phyloP scores from a whole-genome alignment of 2,797 vertebrate species.

The Neomorphus geoffroyi region DNA sequence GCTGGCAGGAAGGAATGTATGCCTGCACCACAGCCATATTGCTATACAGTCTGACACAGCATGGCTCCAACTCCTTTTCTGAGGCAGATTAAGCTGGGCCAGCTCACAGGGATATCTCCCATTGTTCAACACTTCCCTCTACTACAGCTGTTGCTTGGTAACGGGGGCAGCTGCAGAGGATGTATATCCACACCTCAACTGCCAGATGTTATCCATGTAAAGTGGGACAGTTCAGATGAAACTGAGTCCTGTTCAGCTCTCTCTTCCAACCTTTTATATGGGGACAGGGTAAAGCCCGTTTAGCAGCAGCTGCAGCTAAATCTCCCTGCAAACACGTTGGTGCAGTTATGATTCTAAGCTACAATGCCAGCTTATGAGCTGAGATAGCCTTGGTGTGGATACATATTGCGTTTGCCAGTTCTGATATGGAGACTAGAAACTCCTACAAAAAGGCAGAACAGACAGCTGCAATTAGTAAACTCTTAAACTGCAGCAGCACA shows the following conservation, averaged over 20 bases:
- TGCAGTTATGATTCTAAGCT: not conserved
- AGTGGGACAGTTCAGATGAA: not conserved
- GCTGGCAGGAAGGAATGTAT: not conserved
- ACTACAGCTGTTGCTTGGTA: fast-evolving
- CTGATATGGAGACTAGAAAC: not conserved
- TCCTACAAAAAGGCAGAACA: not conserved
- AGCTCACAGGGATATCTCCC: not conserved
- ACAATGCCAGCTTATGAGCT: not conserved
- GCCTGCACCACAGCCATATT: not conserved
- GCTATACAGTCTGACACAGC: not conserved
- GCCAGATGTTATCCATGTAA: not conserved
- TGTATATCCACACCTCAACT: not conserved
- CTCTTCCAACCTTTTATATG: not conserved
- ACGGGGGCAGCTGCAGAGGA: not conserved
- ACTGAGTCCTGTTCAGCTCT: not conserved
- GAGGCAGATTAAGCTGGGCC: not conserved
- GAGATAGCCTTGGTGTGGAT: not conserved
- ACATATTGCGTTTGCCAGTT: not conserved
- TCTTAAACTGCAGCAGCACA: not conserved
- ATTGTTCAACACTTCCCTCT: not conserved
- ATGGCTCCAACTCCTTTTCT: not conserved
- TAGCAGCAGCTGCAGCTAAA: not conserved
- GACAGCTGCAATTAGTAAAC: not conserved
- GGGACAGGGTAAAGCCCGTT: not conserved
- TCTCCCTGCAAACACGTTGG: not conserved